phyloP scores from a whole-genome alignment of 2,797 vertebrate genomes.

The Thalassophryne amazonica region DNA sequence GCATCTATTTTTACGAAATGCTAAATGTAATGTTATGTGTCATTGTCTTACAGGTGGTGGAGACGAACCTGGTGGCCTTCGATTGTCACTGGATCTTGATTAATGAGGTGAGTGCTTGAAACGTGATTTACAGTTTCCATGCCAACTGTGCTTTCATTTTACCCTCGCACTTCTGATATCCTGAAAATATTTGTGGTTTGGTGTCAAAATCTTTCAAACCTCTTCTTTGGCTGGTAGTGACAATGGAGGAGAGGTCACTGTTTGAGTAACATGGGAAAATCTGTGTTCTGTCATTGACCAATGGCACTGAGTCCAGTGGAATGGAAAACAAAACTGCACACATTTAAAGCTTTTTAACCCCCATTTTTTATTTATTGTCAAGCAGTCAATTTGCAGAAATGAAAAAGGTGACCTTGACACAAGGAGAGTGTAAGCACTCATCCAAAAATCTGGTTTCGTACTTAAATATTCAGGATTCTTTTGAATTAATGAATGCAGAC shows the following conservation, averaged over 20 bases:
- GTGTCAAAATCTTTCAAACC: not conserved
- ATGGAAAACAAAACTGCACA: slow-evolving; percentile 1
- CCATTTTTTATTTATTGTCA: not conserved
- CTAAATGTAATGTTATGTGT: slow-evolving; percentile 43
- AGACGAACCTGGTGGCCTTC: slow-evolving; percentile 97
- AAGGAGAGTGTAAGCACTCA: not conserved
- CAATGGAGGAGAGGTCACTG: not conserved
- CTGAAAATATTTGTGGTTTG: slow-evolving; percentile 9
- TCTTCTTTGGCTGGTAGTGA: not conserved
- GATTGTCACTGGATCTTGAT: slow-evolving; percentile 99
- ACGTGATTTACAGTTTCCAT: slow-evolving; percentile 27
- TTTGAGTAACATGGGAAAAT: too few relatives aligned
- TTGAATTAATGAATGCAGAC: slow-evolving; percentile 1
- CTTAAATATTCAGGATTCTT: slow-evolving; percentile 1
- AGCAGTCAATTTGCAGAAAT: not conserved
- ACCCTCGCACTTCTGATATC: slow-evolving; percentile 25
- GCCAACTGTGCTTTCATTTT: slow-evolving; percentile 16
- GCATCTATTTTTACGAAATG: not conserved
- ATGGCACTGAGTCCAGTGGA: not conserved
- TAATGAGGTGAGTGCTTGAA: slow-evolving; percentile 89
- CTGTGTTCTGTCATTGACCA: too few relatives aligned
- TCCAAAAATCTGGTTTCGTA: not conserved
- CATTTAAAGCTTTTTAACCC: not conserved
- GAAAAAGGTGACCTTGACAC: slow-evolving; percentile 10
- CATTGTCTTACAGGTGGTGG: slow-evolving; percentile 89